A percentile compares a stretch with the other conserved stretches of the same genome.
phyloP scores from a whole-genome alignment of 2,797 vertebrate genomes.

The Epinephelus awoara region DNA sequence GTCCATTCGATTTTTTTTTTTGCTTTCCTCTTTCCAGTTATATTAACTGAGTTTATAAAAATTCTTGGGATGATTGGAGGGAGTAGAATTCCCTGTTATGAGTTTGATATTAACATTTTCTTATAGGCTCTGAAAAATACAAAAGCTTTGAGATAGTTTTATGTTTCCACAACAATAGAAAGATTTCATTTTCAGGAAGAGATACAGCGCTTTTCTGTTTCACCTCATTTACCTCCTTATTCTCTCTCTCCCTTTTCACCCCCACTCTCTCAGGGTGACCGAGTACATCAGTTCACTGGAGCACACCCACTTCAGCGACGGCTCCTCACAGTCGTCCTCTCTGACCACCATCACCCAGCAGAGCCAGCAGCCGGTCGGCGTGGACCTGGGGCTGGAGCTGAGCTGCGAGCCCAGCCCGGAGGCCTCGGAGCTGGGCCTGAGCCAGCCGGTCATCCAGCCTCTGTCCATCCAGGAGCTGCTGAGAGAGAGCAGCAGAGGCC shows the following conservation, averaged over 20 bases:
- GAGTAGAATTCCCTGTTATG: neutral
- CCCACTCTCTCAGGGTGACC: conserved; percentile 87
- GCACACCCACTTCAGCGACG: conserved; percentile 95
- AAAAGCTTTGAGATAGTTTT: neutral
- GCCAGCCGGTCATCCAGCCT: conserved; percentile 90
- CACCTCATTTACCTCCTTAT: no score
- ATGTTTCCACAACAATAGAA: neutral
- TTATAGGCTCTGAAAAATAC: neutral
- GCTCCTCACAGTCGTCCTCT: conserved; percentile 86
- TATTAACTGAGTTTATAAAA: neutral
- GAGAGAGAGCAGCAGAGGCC: conserved; percentile 86
- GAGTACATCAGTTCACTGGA: conserved; percentile 96
- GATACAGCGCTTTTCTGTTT: neutral
- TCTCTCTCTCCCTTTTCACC: no score
- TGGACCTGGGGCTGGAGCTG: conserved; percentile 81
- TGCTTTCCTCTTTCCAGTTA: neutral
- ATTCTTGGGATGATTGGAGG: neutral
- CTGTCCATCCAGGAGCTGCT: conserved; percentile 95
- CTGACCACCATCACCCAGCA: conserved; percentile 90
- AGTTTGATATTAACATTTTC: neutral
- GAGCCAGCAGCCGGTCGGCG: conserved; percentile 79
- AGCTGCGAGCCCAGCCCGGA: conserved; percentile 79
- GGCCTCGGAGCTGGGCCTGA: conserved; percentile 84
- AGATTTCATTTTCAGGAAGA: neutral
- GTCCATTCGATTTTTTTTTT: neutral